A percentile compares a stretch with the other conserved stretches of the same genome.
Evolutionary conservation across 2,797 vertebrate genomes (phyloP).

Genomic region (Alcedo quadribrachys): DNA sequence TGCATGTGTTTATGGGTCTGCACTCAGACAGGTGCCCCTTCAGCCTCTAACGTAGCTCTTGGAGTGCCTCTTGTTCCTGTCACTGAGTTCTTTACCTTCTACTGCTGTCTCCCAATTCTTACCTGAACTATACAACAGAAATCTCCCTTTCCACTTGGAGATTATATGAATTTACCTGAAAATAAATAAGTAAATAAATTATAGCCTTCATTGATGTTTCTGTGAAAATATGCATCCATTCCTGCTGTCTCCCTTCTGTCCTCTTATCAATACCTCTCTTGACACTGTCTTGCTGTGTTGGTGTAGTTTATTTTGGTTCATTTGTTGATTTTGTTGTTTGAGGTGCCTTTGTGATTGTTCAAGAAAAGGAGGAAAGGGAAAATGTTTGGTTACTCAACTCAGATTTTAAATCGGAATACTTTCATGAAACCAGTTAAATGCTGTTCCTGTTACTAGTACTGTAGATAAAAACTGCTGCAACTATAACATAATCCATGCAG

Average conservation of each 20-base stretch:
- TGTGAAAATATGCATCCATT: background rate
- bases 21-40: background rate
- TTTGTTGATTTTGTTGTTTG: background rate
- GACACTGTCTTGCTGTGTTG: background rate
- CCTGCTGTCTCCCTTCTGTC: background rate
- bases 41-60: background rate
- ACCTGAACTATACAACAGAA: background rate
- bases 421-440: background rate
- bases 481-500: background rate
- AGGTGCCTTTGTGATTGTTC: background rate
- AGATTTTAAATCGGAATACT: background rate
- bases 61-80: background rate
- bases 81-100: background rate
- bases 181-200: background rate
- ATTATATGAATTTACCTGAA: background rate
- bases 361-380: background rate
- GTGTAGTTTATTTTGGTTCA: background rate
- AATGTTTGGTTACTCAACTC: background rate
- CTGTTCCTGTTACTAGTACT: background rate
- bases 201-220: background rate
- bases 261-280: background rate
- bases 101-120: background rate
- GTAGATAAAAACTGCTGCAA: background rate
- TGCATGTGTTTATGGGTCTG: background rate
- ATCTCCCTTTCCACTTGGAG: background rate